These are phyloP conservation scores for Serinus canaria DNA, from an alignment of 2,113 vertebrate species.

Conservation along the genomic window DNA sequence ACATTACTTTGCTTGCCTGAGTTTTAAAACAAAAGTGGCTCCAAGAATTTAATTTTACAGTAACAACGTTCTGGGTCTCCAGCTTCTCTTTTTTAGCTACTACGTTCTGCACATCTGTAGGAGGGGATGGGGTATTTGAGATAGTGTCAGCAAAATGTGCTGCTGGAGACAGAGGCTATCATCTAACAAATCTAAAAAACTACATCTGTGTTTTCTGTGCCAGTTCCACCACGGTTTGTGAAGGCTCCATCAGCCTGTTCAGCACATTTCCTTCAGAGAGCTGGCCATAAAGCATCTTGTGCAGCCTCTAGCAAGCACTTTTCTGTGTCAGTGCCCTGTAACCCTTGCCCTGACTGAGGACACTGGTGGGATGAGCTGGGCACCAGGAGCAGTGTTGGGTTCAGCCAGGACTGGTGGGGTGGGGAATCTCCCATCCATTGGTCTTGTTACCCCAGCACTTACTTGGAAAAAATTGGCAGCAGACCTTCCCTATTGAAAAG, in stretches of 20 bases:
- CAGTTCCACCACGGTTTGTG: accelerated
- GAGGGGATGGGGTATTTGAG: neutral
- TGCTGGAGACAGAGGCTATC: neutral
- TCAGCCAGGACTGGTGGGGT: neutral
- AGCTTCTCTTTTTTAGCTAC: neutral
- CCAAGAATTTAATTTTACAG: neutral
- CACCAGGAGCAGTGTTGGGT: accelerated
- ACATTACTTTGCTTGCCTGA: neutral
- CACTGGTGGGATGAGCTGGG: neutral
- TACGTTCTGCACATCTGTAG: neutral
- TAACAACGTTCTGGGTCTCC: neutral
- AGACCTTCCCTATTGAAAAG: neutral
- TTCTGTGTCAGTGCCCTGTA: neutral
- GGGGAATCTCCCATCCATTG: neutral
- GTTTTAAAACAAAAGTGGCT: neutral
- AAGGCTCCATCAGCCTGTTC: neutral
- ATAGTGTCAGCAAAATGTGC: neutral
- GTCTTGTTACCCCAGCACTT: neutral
- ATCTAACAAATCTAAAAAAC: neutral
- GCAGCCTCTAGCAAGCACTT: neutral
- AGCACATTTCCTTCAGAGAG: neutral
- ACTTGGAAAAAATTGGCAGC: neutral
- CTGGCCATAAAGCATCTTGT: neutral
- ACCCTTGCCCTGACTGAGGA: neutral
- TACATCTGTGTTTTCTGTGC: neutral